phyloP scores from a whole-genome alignment of 2,888 invertebrate species.

The Plagodis pulveraria region DNA sequence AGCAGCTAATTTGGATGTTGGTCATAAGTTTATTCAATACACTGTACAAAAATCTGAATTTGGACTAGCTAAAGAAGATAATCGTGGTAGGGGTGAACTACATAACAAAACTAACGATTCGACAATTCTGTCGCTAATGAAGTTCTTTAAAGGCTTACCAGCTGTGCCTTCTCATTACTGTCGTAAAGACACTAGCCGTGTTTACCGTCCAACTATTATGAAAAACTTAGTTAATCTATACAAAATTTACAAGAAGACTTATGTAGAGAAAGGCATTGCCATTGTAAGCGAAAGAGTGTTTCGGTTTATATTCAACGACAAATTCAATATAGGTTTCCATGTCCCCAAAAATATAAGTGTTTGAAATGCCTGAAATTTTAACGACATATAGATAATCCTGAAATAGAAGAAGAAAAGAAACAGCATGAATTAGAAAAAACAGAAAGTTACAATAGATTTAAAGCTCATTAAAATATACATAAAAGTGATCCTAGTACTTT shows the following conservation, averaged over 20 bases:
- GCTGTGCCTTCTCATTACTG: slow-evolving; percentile 40
- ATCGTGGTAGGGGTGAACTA: slow-evolving; percentile 31
- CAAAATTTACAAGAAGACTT: too few species aligned
- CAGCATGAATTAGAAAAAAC: slow-evolving; percentile 2
- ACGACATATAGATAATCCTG: background rate
- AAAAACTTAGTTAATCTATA: too few species aligned
- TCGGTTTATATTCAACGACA: too few species aligned
- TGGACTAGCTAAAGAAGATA: slow-evolving; percentile 28
- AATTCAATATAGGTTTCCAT: slow-evolving; percentile 39
- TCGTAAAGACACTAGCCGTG: slow-evolving; percentile 27
- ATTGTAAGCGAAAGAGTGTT: too few species aligned
- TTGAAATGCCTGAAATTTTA: slow-evolving; percentile 28
- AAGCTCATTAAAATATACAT: slow-evolving; percentile 20
- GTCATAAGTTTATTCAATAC: slow-evolving; percentile 18
- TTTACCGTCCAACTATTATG: too few species aligned
- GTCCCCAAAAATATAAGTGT: slow-evolving; percentile 40
- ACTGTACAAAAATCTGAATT: too few species aligned
- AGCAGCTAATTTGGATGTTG: slow-evolving; percentile 29
- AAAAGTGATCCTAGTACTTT: slow-evolving; percentile 23
- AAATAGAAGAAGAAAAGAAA: slow-evolving; percentile 2
- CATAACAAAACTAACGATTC: slow-evolving; percentile 17
- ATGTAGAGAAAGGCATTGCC: too few species aligned
- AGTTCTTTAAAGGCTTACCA: slow-evolving; percentile 31
- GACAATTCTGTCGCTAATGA: slow-evolving; percentile 12
- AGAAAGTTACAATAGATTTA: slow-evolving; percentile 10